These are phyloP conservation scores for Sorex araneus DNA, from an alignment of 2,113 vertebrate genomes.

Conservation along the genomic window DNA sequence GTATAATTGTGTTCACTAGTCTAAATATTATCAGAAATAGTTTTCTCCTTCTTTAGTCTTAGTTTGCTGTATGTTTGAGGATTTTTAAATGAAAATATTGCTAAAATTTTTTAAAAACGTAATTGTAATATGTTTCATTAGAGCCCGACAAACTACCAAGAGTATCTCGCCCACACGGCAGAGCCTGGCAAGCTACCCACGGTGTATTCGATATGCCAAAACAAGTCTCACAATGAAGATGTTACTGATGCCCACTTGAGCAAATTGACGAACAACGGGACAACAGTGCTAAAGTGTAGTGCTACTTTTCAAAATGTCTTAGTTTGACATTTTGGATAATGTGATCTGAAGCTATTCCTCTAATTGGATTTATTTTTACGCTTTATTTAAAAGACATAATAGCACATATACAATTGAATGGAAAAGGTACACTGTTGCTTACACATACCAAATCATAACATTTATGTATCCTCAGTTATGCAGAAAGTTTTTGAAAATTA, in stretches of 20 bases:
- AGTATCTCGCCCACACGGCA: no score
- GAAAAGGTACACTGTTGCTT: neutral
- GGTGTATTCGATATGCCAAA: no score
- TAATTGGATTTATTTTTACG: neutral
- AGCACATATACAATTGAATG: neutral
- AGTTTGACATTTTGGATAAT: neutral
- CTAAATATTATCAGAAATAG: slow-evolving; percentile 1
- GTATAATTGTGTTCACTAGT: neutral
- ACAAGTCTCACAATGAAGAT: no score
- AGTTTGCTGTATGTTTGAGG: neutral
- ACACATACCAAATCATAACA: neutral
- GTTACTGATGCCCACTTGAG: no score
- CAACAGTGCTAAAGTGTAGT: no score
- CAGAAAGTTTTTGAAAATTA: neutral
- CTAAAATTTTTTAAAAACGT: slow-evolving; percentile 21
- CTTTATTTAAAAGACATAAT: neutral
- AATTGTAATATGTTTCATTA: slow-evolving; percentile 40
- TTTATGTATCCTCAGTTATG: neutral
- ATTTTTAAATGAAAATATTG: slow-evolving; percentile 52
- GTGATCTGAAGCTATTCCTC: slow-evolving; percentile 20
- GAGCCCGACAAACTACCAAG: no score
- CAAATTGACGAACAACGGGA: no score
- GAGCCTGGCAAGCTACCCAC: no score
- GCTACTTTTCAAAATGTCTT: neutral
- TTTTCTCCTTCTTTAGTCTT: neutral